phyloP scores from a whole-genome alignment of 2,888 invertebrate species.

The Callyntrura sp. region DNA sequence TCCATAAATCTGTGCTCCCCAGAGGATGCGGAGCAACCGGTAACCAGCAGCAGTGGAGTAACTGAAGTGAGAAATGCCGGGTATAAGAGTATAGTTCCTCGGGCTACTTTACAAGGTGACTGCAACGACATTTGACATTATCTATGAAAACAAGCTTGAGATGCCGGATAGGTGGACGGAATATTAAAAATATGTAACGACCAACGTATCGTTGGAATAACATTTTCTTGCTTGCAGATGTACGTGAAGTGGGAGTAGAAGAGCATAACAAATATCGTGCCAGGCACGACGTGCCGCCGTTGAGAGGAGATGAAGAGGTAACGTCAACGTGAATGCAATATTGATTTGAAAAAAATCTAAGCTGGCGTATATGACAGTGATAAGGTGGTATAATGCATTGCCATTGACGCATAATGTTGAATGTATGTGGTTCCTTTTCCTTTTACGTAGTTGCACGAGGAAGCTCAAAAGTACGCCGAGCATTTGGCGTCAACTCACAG shows the following conservation, averaged over 20 bases:
- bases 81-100: background rate
- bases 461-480: slow-evolving; percentile 62
- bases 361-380: background rate
- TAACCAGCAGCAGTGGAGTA: background rate
- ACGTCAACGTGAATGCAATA: background rate
- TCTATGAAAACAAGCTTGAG: too few species aligned
- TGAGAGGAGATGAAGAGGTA: slow-evolving; percentile 41
- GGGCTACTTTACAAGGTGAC: slow-evolving; percentile 5
- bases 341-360: background rate
- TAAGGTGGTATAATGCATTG: too few species aligned
- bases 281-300: slow-evolving; percentile 34
- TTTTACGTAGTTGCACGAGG: slow-evolving; percentile 48
- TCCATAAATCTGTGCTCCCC: slow-evolving; percentile 48
- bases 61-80: background rate
- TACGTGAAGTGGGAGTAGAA: slow-evolving; percentile 31
- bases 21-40: background rate
- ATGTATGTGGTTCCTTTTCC: background rate
- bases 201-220: too few species aligned
- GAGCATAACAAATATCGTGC: slow-evolving; percentile 47
- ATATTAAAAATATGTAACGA: too few species aligned
- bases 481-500: slow-evolving; percentile 6
- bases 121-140: too few species aligned
- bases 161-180: too few species aligned
- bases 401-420: too few species aligned
- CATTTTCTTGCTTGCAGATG: slow-evolving; percentile 28